Base-by-base conservation (phyloP, 2,888 invertebrate species). In the Amblyjoppa proteus region DNA sequence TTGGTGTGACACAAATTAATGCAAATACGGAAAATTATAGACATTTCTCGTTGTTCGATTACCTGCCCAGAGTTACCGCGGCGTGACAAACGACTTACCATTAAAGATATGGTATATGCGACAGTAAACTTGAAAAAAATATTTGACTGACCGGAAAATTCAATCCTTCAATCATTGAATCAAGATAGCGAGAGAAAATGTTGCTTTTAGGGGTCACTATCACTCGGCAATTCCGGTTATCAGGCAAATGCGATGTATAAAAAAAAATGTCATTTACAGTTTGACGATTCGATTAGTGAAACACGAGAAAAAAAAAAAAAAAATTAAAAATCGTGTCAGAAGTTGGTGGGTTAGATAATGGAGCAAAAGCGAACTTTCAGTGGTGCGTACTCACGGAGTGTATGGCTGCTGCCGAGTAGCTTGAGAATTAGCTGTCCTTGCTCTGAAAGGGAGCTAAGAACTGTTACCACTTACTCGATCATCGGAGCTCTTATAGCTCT, bases 401-500 rank as follows among this genome's bases (percentile, higher is more conserved):
- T 76, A 68, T 53, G 66, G 80, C 25, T 31, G 71, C 75, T 69
- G 81, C 75, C 64, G 84, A 64, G 13, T 77, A 31, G 81, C 53
- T 81, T 51, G 80, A 64, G 80, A 83, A 81, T 89, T 89, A 87
- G 91, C 87, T 91, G 91, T 91, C 91, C 90, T 91, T 91, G 91
- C 91, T 91, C 91, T 89, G 89, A 87, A 88, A 90, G 89, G 89
- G 90, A 92, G 90, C 90, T 90, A 91, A 91, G 90, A 91, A 93
- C 93, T 93, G 93, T 92, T 93, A 92, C 91, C 86, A 89, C 84
- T 90, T 90, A 87, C 89, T 87, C 88, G 89, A 86, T 89, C 89
- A 91, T 91, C 90, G 90, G 89, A 90, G 89, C 90, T 93, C 93
- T 93, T 93, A 93, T 93, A 93, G 89, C 90, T 90, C 88, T 89